Evolutionary conservation across 2,797 vertebrate genomes (phyloP), one percentile per base, ranked within the genome.

Genomic region (Sparidentex hasta): DNA sequence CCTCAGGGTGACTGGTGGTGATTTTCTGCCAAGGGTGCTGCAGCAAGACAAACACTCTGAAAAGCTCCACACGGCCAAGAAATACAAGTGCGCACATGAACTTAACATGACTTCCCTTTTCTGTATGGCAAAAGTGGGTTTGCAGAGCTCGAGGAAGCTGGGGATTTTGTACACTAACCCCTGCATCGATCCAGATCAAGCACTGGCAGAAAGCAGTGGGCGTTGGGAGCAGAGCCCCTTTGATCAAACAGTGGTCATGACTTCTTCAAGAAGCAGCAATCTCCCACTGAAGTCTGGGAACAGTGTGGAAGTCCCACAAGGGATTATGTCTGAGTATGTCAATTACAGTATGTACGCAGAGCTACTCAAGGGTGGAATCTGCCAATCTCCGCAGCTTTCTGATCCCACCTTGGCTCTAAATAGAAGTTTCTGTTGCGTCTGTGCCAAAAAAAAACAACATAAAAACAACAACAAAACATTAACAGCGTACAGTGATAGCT

Each of bases 171-270:
- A 91, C 85, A 86, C 90, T 92, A 92, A 93, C 91, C 90, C 92
- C 91, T 79, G 84, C 86, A 94, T 93, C 88, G 92, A 94, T 94
- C 87, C 89, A 90, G 90, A 92, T 92, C 87, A 88, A 92, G 91
- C 80, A 55, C 87, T 85, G 92, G 92, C 92, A 90, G 92, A 87
- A 90, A 90, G 83, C 87, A 79, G 91, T 92, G 91, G 92, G 93
- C 87, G 88, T 91, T 83, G 85, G 90, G 88, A 92, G 92, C 82
- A 58, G 78, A 90, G 76, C 82, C 74, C 74, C 92, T 94, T 94
- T 94, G 93, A 95, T 93, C 93, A 93, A 92, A 93, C 89, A 87
- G 86, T 92, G 92, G 92, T 91, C 93, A 90, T 92, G 90, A 90
- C 92, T 94, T 92, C 88, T 89, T 85, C 81, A 86, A 92, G 92